Percentiles rank a stretch among this genome's conserved stretches.
Conservation (phyloP, 2,113 vertebrate genomes). For the Rhabdomys dilectus region DNA sequence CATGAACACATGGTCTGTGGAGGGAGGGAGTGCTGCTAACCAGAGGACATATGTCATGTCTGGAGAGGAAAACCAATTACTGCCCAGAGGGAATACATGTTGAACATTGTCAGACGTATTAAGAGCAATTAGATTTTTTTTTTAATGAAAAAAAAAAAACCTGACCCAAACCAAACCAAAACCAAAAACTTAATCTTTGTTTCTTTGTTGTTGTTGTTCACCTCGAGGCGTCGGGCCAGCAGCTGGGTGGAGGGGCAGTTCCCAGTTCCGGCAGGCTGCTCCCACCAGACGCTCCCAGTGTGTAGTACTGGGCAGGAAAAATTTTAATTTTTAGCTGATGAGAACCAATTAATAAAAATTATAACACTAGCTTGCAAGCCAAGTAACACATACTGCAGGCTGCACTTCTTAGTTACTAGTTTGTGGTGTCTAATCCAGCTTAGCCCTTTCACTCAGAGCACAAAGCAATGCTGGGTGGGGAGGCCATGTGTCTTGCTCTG, state of each 20-base stretch:
- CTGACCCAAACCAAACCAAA: neutral
- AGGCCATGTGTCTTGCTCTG: neutral
- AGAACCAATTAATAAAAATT: slow-evolving; percentile 56
- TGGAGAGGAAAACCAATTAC: neutral
- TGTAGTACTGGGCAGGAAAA: neutral
- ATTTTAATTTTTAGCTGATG: slow-evolving; percentile 13
- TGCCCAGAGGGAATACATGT: neutral
- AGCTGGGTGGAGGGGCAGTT: too few relatives aligned
- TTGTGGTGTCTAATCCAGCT: neutral
- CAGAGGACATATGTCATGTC: neutral
- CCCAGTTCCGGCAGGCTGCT: too few relatives aligned
- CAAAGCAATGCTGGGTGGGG: neutral
- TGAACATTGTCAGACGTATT: neutral
- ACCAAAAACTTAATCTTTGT: neutral
- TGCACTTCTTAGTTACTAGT: neutral
- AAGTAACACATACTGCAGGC: neutral
- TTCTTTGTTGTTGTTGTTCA: neutral
- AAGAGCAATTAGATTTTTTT: slow-evolving; percentile 44
- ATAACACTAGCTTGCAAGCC: neutral
- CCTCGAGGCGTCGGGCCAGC: too few relatives aligned
- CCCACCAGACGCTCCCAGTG: too few relatives aligned
- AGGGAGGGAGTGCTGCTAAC: neutral
- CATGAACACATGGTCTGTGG: neutral
- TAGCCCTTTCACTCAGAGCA: neutral
- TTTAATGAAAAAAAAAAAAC: neutral